These are phyloP conservation scores for Henicopernis longicauda DNA, from an alignment of 2,113 vertebrate genomes.

Conservation along the genomic window DNA sequence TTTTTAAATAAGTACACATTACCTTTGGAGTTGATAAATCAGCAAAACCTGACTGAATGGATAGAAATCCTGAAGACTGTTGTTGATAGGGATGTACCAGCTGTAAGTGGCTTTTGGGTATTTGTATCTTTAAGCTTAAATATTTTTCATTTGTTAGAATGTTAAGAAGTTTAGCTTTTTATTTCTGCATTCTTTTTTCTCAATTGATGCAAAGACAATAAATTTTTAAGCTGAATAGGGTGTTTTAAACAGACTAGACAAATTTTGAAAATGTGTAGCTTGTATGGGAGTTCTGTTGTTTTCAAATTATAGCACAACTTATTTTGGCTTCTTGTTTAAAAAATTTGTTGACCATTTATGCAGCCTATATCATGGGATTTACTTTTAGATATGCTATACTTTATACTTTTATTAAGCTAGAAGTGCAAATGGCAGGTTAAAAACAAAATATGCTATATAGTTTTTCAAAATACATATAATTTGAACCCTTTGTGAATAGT, in stretches of 20 bases:
- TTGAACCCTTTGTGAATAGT: neutral
- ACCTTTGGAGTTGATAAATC: conserved; percentile 96
- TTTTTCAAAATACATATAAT: neutral
- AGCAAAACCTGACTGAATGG: conserved; percentile 96
- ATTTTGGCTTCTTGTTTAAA: neutral
- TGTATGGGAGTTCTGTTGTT: neutral
- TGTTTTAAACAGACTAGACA: neutral
- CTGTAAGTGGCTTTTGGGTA: conserved; percentile 76
- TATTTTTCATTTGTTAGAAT: neutral
- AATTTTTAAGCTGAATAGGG: neutral
- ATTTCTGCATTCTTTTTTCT: neutral
- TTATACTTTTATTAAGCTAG: neutral
- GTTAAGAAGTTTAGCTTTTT: neutral
- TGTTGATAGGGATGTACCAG: conserved; percentile 94
- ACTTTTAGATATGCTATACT: neutral
- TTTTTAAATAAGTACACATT: conserved; percentile 81
- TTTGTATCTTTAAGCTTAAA: neutral
- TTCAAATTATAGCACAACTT: neutral
- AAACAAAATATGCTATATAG: neutral
- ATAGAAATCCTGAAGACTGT: conserved; percentile 97
- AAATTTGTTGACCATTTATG: neutral
- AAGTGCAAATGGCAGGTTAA: neutral
- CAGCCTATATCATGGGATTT: neutral
- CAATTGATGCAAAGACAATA: neutral
- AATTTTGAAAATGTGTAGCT: neutral